phyloP scores from a whole-genome alignment of 2,888 invertebrate species.

The Platynereis dumerilii region DNA sequence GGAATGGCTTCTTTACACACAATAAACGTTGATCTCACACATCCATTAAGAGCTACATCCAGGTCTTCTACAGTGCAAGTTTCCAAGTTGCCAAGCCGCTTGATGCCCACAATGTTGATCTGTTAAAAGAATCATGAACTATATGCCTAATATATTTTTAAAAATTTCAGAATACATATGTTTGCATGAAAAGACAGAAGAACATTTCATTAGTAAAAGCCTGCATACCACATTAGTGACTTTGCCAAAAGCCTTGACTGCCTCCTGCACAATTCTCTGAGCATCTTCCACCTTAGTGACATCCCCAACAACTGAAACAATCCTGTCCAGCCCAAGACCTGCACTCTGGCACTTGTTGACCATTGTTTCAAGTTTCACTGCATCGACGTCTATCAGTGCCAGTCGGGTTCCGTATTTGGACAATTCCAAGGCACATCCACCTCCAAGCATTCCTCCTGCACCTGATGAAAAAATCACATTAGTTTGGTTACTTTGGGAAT shows the following conservation, averaged over 20 bases:
- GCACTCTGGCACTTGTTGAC: slow-evolving; percentile 2
- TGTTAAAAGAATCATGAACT: too few species aligned
- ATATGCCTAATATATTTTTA: too few species aligned
- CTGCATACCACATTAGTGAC: neutral
- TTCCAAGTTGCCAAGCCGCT: slow-evolving; percentile 2
- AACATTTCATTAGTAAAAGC: too few species aligned
- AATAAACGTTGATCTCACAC: slow-evolving; percentile 2
- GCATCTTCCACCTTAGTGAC: neutral
- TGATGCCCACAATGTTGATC: slow-evolving; percentile 4
- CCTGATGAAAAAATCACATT: too few species aligned
- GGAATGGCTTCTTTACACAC: slow-evolving; percentile 3
- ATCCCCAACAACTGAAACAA: neutral
- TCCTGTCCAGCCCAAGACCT: neutral
- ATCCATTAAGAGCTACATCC: slow-evolving; percentile 6
- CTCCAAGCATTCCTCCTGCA: slow-evolving; percentile 4
- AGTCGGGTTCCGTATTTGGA: neutral
- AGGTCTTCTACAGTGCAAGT: slow-evolving; percentile 4
- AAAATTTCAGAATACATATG: too few species aligned
- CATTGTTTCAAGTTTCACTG: slow-evolving; percentile 1
- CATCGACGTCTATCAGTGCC: neutral
- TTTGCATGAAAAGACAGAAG: too few species aligned
- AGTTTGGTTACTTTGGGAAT: too few species aligned
- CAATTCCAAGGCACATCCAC: slow-evolving; percentile 6
- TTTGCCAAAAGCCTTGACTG: neutral
- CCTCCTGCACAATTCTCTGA: neutral